Evolutionary conservation across 1,140 invertebrate species (phyloP), one percentile per base, ranked within the genome.

Genomic region (Riptortus pedestris): DNA sequence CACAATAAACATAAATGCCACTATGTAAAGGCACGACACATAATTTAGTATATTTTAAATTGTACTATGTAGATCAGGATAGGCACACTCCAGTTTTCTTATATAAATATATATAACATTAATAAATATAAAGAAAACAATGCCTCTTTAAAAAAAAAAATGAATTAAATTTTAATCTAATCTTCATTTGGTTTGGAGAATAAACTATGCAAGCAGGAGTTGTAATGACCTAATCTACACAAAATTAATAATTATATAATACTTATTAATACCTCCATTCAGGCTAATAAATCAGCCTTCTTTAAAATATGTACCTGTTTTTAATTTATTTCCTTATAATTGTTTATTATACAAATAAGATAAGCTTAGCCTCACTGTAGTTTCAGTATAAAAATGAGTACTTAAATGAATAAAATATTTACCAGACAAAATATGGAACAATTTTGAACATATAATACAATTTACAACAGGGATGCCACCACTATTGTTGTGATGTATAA

Each of bases 241-340:
- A 60, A 60, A 55, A 55, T 55, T 55, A 55, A n/a, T n/a, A n/a
- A 60, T 60, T 60, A 60, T 43, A 43, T 60, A 60, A 60, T 60
- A 60, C 59, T 60, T 60, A 60, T 55, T 60, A 60, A 60, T 60
- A 60, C 59, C 59, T 60, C 59, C 33, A 43, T 60, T 22, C 18
- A 33, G 57, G 26, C 28, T 59, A 59, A 59, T 11, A 59, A 9
- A 38, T 38, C 31, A 38, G 31, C 31, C 31, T 38, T 38, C 14
- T 38, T 38, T 38, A 7, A 38, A 38, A 38, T 38, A 38, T 38
- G 31, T 7, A 38, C 14, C 31, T 38, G 31, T 38, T 38, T 38
- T 38, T 38, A 7, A 38, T 7, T 38, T n/a, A n/a, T n/a, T n/a
- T n/a, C n/a, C n/a, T n/a, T n/a, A n/a, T n/a, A n/a, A n/a, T 38